These are phyloP conservation scores for Lipophrys pholis DNA, from an alignment of 2,113 vertebrate genomes.

Conservation along the genomic window DNA sequence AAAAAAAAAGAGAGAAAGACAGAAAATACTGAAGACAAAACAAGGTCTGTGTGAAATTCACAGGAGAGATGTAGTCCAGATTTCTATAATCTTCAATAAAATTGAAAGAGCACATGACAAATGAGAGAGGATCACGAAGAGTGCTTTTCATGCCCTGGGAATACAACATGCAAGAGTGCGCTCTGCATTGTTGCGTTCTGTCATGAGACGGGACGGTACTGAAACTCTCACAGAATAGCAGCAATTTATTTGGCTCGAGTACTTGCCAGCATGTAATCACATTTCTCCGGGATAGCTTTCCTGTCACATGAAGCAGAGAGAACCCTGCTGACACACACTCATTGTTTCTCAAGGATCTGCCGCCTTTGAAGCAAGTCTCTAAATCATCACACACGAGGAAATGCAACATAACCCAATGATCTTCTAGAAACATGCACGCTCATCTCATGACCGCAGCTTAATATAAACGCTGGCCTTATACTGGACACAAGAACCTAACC, in stretches of 20 bases:
- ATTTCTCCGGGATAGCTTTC: slow-evolving; percentile 23
- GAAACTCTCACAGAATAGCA: neutral
- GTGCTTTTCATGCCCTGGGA: slow-evolving; percentile 12
- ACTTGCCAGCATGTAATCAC: slow-evolving; percentile 33
- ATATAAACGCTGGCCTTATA: slow-evolving; percentile 1
- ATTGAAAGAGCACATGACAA: slow-evolving; percentile 39
- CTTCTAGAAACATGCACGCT: neutral
- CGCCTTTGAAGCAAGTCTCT: neutral
- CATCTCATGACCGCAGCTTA: neutral
- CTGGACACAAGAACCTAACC: neutral
- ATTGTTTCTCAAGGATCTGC: neutral
- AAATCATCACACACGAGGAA: slow-evolving; percentile 12
- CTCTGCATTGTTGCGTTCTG: neutral
- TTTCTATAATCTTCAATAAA: slow-evolving; percentile 52
- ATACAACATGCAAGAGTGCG: slow-evolving; percentile 21
- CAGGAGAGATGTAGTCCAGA: slow-evolving; percentile 44
- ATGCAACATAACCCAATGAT: slow-evolving; percentile 1
- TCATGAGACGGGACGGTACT: neutral
- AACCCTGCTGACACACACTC: neutral
- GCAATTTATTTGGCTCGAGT: slow-evolving; percentile 21
- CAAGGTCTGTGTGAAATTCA: slow-evolving; percentile 47
- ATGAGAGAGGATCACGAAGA: slow-evolving; percentile 31
- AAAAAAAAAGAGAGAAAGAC: neutral
- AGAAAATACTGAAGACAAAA: slow-evolving; percentile 52
- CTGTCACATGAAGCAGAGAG: slow-evolving; percentile 29